These are phyloP conservation scores for Linnaemya tessellans DNA, from an alignment of 2,888 invertebrate species.

Conservation along the genomic window DNA sequence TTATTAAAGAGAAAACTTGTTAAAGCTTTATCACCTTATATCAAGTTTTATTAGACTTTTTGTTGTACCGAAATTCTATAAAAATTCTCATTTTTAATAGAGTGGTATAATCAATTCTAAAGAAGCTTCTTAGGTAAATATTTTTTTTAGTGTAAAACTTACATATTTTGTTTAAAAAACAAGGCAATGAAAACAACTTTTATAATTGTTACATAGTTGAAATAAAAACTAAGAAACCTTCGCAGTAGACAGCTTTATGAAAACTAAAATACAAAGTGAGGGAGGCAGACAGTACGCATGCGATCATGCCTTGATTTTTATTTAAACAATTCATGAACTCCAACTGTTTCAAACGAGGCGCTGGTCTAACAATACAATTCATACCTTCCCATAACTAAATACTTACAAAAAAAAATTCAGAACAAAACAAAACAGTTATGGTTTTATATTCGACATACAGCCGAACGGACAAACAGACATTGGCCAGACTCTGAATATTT, in stretches of 20 bases:
- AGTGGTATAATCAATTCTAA: background rate
- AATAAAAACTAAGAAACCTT: background rate
- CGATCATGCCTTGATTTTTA: slow-evolving; percentile 52
- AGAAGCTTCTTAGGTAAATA: background rate
- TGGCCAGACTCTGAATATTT: slow-evolving; percentile 57
- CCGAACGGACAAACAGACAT: slow-evolving; percentile 56
- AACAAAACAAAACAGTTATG: slow-evolving; percentile 59
- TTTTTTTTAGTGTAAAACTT: slow-evolving; percentile 29
- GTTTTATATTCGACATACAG: slow-evolving; percentile 42
- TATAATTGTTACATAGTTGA: slow-evolving; percentile 50
- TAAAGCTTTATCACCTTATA: no score
- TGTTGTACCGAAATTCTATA: no score
- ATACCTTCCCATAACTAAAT: slow-evolving; percentile 61
- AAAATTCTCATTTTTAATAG: no score
- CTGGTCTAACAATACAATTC: slow-evolving; percentile 63
- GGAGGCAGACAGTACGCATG: slow-evolving; percentile 62
- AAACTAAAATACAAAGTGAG: slow-evolving; percentile 40
- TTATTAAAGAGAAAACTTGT: no score
- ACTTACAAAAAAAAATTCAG: slow-evolving; percentile 6
- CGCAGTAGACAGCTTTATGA: slow-evolving; percentile 19
- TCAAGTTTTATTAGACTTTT: no score
- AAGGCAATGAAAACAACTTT: slow-evolving; percentile 16
- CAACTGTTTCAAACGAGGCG: slow-evolving; percentile 70
- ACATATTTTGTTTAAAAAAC: background rate
- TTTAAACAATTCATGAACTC: slow-evolving; percentile 66